These are phyloP conservation scores for Aurelia sp. DNA, from an alignment of 30 jellyfish, hydroid and myxozoan genomes.

Conservation along the genomic window DNA sequence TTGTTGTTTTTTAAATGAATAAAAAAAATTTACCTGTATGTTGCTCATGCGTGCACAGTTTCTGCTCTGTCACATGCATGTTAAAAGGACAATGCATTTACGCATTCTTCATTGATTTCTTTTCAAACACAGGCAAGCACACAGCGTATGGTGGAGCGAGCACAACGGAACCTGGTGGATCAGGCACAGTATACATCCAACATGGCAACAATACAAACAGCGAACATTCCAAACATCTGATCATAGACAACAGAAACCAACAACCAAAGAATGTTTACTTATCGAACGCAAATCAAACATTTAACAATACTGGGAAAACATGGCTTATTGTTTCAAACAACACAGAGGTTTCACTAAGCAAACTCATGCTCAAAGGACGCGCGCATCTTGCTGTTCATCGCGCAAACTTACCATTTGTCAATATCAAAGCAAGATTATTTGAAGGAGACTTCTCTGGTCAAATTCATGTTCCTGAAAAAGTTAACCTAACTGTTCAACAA, in stretches of 20 bases:
- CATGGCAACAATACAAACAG: conserved; percentile 25
- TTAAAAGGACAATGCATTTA: background rate
- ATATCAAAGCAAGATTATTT: background rate
- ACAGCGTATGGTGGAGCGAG: conserved; percentile 63
- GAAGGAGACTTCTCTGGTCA: conserved; percentile 72
- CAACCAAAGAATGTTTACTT: conserved; percentile 56
- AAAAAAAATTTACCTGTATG: too few relatives aligned
- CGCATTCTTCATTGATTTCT: background rate
- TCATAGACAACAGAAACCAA: conserved; percentile 55
- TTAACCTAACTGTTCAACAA: conserved; percentile 1
- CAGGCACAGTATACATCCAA: conserved; percentile 58
- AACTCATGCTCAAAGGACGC: conserved; percentile 37
- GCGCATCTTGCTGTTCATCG: conserved; percentile 45
- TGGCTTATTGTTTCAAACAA: conserved; percentile 20
- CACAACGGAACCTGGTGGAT: conserved; percentile 63
- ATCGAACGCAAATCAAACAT: conserved; percentile 20
- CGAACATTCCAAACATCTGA: conserved; percentile 14
- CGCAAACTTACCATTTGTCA: background rate
- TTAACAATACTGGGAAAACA: conserved; percentile 55
- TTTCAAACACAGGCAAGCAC: conserved; percentile 32
- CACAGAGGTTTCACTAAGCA: conserved; percentile 14
- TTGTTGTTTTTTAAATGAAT: too few relatives aligned
- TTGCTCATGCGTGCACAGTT: too few relatives aligned
- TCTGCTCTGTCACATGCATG: too few relatives aligned
- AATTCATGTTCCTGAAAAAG: conserved; percentile 50